phyloP scores from a whole-genome alignment of 2,888 invertebrate genomes.

The Stomorhina lunata region DNA sequence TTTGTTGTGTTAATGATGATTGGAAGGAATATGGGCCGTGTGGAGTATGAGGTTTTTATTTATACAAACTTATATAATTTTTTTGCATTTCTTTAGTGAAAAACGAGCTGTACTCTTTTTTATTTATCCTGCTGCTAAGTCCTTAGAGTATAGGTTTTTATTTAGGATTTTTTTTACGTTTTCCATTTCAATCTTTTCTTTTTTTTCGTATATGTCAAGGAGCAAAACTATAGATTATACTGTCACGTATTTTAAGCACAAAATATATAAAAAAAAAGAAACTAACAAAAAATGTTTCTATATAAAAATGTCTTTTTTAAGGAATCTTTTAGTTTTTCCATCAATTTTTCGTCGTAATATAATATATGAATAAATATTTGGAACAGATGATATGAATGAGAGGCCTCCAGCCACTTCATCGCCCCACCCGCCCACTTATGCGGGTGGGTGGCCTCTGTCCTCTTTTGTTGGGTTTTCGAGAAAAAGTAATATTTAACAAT shows the following conservation, averaged over 20 bases:
- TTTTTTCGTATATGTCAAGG: conserved; percentile 46
- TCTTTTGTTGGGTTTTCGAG: background rate
- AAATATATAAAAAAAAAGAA: background rate
- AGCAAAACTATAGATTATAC: conserved; percentile 61
- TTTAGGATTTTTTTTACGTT: background rate
- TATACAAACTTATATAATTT: background rate
- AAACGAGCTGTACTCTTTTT: conserved; percentile 22
- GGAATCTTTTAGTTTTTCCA: background rate
- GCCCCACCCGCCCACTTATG: too few species aligned
- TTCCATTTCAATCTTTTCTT: background rate
- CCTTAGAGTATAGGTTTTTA: conserved; percentile 23
- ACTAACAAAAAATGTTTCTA: background rate
- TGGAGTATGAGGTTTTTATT: background rate
- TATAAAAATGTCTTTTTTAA: conserved; percentile 40
- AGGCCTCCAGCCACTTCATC: too few species aligned
- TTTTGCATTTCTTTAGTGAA: background rate
- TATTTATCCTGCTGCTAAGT: conserved; percentile 9
- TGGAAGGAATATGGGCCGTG: background rate
- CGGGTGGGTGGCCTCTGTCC: background rate
- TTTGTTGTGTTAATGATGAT: conserved; percentile 34
- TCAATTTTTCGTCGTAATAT: conserved; percentile 11
- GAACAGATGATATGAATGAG: conserved; percentile 34
- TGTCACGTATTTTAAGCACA: conserved; percentile 55
- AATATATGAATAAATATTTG: conserved; percentile 40
- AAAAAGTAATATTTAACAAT: conserved; percentile 45